Conservation (phyloP, 2,113 vertebrate genomes). For the Benitochromis conjunctus region DNA sequence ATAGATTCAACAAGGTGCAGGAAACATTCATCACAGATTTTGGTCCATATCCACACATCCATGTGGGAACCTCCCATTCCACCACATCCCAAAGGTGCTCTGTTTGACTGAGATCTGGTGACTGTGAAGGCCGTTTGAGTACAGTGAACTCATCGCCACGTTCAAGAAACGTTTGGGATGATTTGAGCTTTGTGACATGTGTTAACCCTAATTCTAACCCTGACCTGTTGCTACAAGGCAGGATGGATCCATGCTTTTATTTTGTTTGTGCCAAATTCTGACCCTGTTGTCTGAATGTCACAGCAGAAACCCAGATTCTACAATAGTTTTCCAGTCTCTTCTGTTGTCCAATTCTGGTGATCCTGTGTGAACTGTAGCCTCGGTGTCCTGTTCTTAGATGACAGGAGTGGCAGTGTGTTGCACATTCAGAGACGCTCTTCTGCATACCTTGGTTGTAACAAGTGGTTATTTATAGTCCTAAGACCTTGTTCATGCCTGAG, state of each 20-base stretch:
- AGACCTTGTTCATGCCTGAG: no score
- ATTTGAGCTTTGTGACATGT: neutral
- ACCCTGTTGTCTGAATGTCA: neutral
- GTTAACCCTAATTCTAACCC: neutral
- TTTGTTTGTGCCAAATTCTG: neutral
- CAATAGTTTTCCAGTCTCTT: neutral
- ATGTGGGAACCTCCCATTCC: neutral
- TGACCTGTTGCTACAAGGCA: neutral
- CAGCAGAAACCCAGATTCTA: neutral
- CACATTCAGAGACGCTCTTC: fast-evolving
- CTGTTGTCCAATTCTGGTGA: neutral
- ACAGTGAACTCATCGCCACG: neutral
- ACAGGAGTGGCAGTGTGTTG: fast-evolving
- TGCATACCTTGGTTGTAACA: neutral
- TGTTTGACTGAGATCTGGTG: neutral
- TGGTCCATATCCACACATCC: neutral
- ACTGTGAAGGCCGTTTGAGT: neutral
- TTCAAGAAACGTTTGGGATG: neutral
- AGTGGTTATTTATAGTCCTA: neutral
- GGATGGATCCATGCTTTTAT: neutral
- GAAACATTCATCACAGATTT: neutral
- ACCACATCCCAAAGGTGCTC: neutral
- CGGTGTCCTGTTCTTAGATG: neutral
- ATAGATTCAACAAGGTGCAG: neutral
- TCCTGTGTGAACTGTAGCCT: neutral